phyloP scores from a whole-genome alignment of 2,113 vertebrate genomes.

The Erinaceus europaeus region DNA sequence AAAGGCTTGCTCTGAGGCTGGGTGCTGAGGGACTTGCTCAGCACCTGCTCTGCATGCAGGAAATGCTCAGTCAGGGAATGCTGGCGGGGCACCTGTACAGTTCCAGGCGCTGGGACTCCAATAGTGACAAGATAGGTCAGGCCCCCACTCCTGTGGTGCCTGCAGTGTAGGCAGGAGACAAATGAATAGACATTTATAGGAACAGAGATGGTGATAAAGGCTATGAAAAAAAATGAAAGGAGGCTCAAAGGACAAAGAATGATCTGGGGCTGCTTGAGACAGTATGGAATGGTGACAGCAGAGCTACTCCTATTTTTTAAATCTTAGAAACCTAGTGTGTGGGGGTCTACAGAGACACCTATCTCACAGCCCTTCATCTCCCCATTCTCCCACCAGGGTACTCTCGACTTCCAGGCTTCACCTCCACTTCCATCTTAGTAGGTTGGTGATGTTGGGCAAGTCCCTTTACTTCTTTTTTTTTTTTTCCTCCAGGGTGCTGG shows the following conservation, averaged over 20 bases:
- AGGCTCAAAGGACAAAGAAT: background rate
- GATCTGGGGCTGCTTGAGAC: background rate
- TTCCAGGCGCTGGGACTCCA: too few species aligned
- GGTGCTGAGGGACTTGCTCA: background rate
- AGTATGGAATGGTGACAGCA: background rate
- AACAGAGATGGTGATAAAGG: background rate
- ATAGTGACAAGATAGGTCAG: background rate
- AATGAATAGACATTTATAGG: background rate
- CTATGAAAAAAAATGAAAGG: accelerated
- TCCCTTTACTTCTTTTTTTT: too few species aligned
- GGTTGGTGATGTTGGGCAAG: background rate
- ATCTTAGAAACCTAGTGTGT: background rate
- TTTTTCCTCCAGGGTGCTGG: too few species aligned
- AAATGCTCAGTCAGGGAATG: background rate
- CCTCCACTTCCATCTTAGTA: background rate
- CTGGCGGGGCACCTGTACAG: too few species aligned
- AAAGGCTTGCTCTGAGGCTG: background rate
- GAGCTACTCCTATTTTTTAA: background rate
- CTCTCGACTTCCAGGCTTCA: background rate
- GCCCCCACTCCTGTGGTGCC: accelerated
- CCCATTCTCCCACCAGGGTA: accelerated
- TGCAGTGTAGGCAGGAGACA: background rate
- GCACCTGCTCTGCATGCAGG: background rate
- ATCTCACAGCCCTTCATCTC: accelerated
- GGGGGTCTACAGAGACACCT: background rate